A percentile compares a stretch with the other conserved stretches of the same genome.
Evolutionary conservation across 2,888 invertebrate species (phyloP).

Genomic region (Tetranychus truncatus): DNA sequence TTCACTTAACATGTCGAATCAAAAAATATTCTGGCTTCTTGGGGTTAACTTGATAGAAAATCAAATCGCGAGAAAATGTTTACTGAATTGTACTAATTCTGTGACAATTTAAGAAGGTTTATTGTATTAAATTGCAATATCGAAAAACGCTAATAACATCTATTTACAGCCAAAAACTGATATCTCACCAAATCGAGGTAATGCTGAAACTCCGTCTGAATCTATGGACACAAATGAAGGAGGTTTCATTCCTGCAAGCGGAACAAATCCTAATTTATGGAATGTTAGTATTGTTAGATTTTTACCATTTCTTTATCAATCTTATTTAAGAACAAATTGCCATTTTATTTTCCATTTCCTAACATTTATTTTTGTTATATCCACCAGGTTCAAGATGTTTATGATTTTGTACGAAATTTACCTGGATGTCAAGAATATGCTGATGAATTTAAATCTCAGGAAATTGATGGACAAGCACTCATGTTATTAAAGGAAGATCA

Average conservation of each 20-base stretch:
- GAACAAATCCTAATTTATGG: conserved; percentile 47
- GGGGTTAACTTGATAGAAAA: too few species aligned
- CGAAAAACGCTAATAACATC: too few species aligned
- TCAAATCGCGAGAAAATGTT: too few species aligned
- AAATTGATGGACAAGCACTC: conserved; percentile 86
- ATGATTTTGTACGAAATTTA: conserved; percentile 63
- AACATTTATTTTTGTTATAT: not conserved
- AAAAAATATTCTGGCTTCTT: too few species aligned
- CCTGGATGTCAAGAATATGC: conserved; percentile 82
- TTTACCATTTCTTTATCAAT: not conserved
- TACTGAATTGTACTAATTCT: too few species aligned
- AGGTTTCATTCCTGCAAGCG: conserved; percentile 11
- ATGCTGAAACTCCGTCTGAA: not conserved
- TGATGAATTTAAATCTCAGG: conserved; percentile 81
- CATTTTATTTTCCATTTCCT: not conserved
- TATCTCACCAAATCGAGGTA: not conserved
- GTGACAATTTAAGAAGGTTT: too few species aligned
- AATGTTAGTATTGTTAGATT: conserved; percentile 31
- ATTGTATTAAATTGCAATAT: too few species aligned
- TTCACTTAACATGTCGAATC: too few species aligned
- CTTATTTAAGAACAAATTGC: not conserved
- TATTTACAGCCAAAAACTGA: not conserved
- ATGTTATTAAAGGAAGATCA: conserved; percentile 81
- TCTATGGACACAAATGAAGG: not conserved
- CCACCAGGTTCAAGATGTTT: conserved; percentile 58